A percentile compares a stretch with the other conserved stretches of the same genome.
Conservation (phyloP, 2,113 vertebrate species). For the Ceuthmochares aereus region DNA sequence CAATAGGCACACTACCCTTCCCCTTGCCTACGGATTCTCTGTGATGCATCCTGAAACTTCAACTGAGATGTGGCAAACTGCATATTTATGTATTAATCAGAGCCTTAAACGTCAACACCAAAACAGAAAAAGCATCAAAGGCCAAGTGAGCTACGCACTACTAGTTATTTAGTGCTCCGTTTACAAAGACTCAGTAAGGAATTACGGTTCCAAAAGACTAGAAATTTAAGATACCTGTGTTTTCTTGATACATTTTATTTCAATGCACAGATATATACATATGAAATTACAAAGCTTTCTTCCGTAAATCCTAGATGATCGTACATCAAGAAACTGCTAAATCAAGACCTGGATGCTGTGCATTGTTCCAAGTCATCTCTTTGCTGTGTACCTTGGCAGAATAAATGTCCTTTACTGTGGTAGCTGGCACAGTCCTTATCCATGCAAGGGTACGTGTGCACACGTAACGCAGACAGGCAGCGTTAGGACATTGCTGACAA, state of each 20-base stretch:
- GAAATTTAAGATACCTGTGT: neutral
- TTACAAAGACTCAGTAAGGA: neutral
- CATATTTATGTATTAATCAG: neutral
- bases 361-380: neutral
- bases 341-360: neutral
- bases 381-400: too few relatives aligned
- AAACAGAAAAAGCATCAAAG: neutral
- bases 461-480: accelerated
- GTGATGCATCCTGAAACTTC: neutral
- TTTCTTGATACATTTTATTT: neutral
- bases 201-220: neutral
- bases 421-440: neutral
- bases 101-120: neutral
- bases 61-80: neutral
- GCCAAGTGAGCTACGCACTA: neutral
- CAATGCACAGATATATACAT: neutral
- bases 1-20: neutral
- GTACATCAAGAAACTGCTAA: neutral
- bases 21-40: neutral
- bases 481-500: accelerated
- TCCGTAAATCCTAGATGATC: neutral
- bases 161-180: neutral
- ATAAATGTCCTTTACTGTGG: neutral
- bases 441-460: accelerated
- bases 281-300: neutral